Conservation (phyloP, 2,888 invertebrate species). For the Platycheirus rosarum region DNA sequence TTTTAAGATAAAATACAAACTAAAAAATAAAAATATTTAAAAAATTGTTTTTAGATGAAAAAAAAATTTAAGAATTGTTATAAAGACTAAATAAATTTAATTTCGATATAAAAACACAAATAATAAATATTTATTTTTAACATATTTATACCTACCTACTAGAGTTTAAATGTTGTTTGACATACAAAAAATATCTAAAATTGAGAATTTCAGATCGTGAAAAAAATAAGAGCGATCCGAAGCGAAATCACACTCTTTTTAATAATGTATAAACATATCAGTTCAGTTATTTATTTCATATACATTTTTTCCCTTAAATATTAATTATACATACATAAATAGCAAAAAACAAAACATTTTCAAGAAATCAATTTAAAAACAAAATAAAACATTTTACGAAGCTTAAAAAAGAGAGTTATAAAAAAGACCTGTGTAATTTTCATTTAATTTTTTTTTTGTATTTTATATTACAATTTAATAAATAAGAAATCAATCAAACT, state of each 20-base stretch:
- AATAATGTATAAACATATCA: constrained; percentile 71
- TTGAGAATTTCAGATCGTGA: constrained; percentile 48
- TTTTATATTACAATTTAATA: constrained; percentile 73
- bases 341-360: constrained; percentile 62
- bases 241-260: constrained; percentile 59
- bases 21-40: constrained; percentile 21
- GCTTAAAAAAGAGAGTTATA: constrained; percentile 41
- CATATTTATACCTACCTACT: constrained; percentile 45
- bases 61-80: constrained; percentile 47
- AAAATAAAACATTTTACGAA: constrained; percentile 48
- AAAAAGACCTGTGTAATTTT: constrained; percentile 63
- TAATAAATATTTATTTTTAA: constrained; percentile 59
- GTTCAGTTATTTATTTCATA: constrained; percentile 74
- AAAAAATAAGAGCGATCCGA: constrained; percentile 47
- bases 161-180: constrained; percentile 48
- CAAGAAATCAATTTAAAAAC: constrained; percentile 20
- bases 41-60: constrained; percentile 42
- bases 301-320: constrained; percentile 48
- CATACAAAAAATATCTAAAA: constrained; percentile 9
- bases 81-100: constrained; percentile 48
- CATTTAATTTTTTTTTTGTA: constrained; percentile 48
- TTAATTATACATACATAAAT: constrained; percentile 28
- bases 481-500: constrained; percentile 36
- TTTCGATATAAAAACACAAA: constrained; percentile 51
- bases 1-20: constrained; percentile 33